phyloP scores from a whole-genome alignment of 2,797 vertebrate genomes.

The Propithecus perrieri region DNA sequence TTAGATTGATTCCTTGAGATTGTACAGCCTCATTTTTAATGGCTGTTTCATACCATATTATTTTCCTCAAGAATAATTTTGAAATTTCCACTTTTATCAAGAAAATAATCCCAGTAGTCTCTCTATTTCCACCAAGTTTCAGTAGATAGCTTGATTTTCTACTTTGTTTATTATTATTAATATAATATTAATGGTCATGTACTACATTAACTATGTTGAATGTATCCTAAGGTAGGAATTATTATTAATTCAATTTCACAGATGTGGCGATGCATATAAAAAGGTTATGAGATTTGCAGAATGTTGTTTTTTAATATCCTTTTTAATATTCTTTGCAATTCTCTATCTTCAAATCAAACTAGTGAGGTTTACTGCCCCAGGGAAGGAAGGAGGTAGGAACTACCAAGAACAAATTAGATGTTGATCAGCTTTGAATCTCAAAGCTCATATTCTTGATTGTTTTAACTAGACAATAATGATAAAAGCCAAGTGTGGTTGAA shows the following conservation, averaged over 20 bases:
- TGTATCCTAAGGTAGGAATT: not conserved
- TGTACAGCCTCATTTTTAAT: not conserved
- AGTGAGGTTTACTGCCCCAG: not conserved
- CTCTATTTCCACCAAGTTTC: not conserved
- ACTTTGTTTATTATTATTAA: not conserved
- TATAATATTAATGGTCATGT: not conserved
- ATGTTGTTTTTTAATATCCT: not conserved
- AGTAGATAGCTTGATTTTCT: not conserved
- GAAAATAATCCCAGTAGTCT: not conserved
- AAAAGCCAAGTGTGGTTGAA: not conserved
- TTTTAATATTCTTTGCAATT: not conserved
- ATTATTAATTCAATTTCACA: not conserved
- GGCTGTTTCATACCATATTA: not conserved
- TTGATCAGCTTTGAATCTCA: not conserved
- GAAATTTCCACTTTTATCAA: not conserved
- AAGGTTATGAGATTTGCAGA: not conserved
- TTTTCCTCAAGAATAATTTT: not conserved
- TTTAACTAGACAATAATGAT: not conserved
- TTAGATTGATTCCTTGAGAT: not conserved
- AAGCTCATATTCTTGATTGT: not conserved
- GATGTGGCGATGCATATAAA: not conserved
- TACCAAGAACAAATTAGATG: not conserved
- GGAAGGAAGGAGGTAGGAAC: not conserved
- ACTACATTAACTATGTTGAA: not conserved
- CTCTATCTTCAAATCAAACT: not conserved